A percentile compares a stretch with the other conserved stretches of the same genome.
These are phyloP conservation scores for Ganaspis brasiliensis DNA, from an alignment of 2,888 invertebrate genomes.

Conservation along the genomic window DNA sequence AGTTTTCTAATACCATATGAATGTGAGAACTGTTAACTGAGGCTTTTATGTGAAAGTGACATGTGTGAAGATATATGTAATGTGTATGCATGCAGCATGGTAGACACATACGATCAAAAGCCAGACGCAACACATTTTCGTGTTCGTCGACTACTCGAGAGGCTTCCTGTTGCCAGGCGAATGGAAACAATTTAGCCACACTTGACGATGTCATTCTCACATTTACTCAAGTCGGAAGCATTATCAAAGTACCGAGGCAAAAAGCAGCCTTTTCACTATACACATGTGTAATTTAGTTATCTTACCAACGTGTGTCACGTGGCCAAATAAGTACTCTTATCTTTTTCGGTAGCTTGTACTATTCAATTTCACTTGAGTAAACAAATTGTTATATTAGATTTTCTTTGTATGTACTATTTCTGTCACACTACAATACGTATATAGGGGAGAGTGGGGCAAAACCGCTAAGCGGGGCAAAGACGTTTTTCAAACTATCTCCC, in stretches of 20 bases:
- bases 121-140: slow-evolving; percentile 33
- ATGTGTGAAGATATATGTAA: background rate
- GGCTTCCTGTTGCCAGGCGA: slow-evolving; percentile 44
- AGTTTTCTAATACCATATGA: slow-evolving; percentile 56
- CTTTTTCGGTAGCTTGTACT: slow-evolving; percentile 2
- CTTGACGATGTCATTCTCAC: slow-evolving; percentile 41
- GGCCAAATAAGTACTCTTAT: background rate
- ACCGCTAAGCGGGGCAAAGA: too few species aligned
- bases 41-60: background rate
- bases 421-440: too few species aligned
- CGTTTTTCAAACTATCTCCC: too few species aligned
- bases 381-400: background rate
- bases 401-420: too few species aligned
- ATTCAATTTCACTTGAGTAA: slow-evolving; percentile 7
- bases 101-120: slow-evolving; percentile 3
- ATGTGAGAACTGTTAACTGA: slow-evolving; percentile 8
- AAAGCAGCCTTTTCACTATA: slow-evolving; percentile 24
- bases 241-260: slow-evolving; percentile 39
- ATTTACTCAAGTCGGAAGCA: slow-evolving; percentile 34
- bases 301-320: slow-evolving; percentile 12
- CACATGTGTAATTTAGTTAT: slow-evolving; percentile 32
- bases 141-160: slow-evolving; percentile 31
- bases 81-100: background rate
- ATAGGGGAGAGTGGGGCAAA: too few species aligned
- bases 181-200: slow-evolving; percentile 40